Percentiles rank a stretch among this genome's conserved stretches.
Evolutionary conservation across 1,140 invertebrate species (phyloP).

Genomic region (Apocrypta bakeri): DNA sequence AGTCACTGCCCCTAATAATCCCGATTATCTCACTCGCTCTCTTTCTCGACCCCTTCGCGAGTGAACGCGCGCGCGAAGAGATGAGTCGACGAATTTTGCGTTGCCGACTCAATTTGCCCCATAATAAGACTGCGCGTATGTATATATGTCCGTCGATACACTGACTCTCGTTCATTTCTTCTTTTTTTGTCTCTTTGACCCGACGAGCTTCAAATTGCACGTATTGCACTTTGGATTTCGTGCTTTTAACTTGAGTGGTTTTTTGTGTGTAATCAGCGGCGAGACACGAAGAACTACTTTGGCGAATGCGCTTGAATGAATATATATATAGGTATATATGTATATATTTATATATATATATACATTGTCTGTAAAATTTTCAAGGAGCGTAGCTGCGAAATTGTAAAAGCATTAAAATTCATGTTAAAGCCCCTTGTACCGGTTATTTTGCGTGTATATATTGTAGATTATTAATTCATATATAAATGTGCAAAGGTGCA

Average conservation of each 20-base stretch:
- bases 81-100: slow-evolving; percentile 47
- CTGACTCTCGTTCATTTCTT: background rate
- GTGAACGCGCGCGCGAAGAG: background rate
- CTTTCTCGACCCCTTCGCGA: background rate
- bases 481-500: slow-evolving; percentile 18
- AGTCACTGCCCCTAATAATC: slow-evolving; percentile 54
- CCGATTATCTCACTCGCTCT: slow-evolving; percentile 28
- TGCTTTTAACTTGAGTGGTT: background rate
- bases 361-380: too few species aligned
- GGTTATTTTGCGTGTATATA: background rate
- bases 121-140: slow-evolving; percentile 41
- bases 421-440: background rate
- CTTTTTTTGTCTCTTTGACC: background rate
- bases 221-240: background rate
- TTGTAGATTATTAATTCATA: background rate
- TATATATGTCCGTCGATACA: too few species aligned
- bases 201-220: slow-evolving; percentile 24
- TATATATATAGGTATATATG: too few species aligned
- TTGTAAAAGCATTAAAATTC: too few species aligned
- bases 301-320: too few species aligned
- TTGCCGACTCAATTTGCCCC: slow-evolving; percentile 48
- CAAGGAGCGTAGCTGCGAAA: too few species aligned
- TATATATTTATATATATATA: too few species aligned
- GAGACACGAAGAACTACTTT: background rate
- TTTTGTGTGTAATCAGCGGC: background rate